These are phyloP conservation scores for Hemiscyllium ocellatum DNA, from an alignment of 2,113 vertebrate species.

Conservation along the genomic window DNA sequence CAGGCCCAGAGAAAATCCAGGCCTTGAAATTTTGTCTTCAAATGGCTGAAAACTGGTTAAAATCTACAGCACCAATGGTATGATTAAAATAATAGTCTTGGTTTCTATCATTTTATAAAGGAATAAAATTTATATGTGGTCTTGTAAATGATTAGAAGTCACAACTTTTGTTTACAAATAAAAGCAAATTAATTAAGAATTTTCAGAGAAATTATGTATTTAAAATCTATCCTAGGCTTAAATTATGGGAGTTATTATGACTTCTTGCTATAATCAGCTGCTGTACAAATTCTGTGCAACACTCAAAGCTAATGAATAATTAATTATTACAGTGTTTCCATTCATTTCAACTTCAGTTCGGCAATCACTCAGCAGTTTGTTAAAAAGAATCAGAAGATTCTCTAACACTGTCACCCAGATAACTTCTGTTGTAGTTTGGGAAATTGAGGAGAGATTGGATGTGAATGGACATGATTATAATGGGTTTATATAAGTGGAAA, in stretches of 20 bases:
- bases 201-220: background rate
- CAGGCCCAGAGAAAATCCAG: constrained; percentile 77
- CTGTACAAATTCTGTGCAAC: background rate
- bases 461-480: background rate
- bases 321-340: background rate
- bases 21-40: constrained; percentile 78
- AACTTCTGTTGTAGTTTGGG: background rate
- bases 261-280: background rate
- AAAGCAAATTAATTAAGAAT: background rate
- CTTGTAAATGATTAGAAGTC: background rate
- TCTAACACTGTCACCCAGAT: background rate
- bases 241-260: background rate
- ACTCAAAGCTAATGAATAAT: background rate
- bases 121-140: background rate
- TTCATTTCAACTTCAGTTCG: background rate
- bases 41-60: constrained; percentile 74
- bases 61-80: constrained; percentile 66
- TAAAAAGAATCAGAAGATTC: background rate
- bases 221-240: background rate
- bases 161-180: too few relatives aligned
- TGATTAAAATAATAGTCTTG: background rate
- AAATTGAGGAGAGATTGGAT: background rate
- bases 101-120: background rate
- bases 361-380: background rate
- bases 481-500: background rate